A percentile compares a stretch with the other conserved stretches of the same genome.
phyloP scores from a whole-genome alignment of 2,888 invertebrate genomes.

The Perithous albicinctus region DNA sequence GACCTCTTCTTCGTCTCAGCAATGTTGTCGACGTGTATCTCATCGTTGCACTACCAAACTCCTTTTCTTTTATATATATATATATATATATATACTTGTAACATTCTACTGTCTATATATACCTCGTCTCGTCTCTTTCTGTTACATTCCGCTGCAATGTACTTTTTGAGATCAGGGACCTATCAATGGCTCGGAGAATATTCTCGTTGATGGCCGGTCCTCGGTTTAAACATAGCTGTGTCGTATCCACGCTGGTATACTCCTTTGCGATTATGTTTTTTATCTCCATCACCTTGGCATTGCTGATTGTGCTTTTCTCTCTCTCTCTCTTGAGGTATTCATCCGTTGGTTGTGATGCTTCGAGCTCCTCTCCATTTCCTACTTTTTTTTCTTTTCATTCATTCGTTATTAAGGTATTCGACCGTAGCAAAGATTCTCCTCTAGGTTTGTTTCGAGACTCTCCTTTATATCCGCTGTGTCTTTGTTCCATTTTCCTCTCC shows the following conservation, averaged over 20 bases:
- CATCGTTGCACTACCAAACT: slow-evolving; percentile 33
- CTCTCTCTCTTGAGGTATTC: slow-evolving; percentile 46
- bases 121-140: slow-evolving; percentile 28
- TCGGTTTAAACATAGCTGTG: slow-evolving; percentile 38
- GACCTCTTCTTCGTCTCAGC: slow-evolving; percentile 32
- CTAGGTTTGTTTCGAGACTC: background rate
- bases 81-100: slow-evolving; percentile 15
- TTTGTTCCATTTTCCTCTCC: slow-evolving; percentile 13
- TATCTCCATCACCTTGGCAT: slow-evolving; percentile 28
- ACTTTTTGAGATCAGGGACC: slow-evolving; percentile 45
- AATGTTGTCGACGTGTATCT: slow-evolving; percentile 55
- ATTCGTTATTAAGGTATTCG: slow-evolving; percentile 38
- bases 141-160: slow-evolving; percentile 14
- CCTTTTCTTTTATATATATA: slow-evolving; percentile 23
- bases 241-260: slow-evolving; percentile 21
- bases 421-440: slow-evolving; percentile 42
- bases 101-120: slow-evolving; percentile 33
- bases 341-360: slow-evolving; percentile 51
- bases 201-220: slow-evolving; percentile 39
- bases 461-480: slow-evolving; percentile 1
- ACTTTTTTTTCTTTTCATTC: slow-evolving; percentile 35
- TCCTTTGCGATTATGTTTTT: slow-evolving; percentile 47
- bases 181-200: slow-evolving; percentile 41
- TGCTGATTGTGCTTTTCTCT: slow-evolving; percentile 61
- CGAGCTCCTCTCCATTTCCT: slow-evolving; percentile 16